Conservation (phyloP, 2,888 invertebrate genomes). For the Scaptomyza flava region DNA sequence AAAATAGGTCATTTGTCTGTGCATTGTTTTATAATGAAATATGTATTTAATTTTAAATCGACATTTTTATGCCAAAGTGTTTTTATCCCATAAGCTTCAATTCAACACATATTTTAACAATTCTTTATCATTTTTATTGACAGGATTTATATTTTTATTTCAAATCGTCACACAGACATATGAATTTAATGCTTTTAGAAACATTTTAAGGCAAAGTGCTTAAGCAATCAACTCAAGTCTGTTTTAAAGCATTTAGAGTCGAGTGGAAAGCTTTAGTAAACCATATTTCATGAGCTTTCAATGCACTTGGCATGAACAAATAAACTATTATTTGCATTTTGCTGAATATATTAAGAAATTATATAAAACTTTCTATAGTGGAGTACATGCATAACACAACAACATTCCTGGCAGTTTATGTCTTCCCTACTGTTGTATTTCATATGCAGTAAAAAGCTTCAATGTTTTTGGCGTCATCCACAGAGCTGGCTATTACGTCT, state of each 20-base stretch:
- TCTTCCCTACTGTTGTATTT: constrained; percentile 28
- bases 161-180: too few species aligned
- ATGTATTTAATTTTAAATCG: background rate
- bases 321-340: constrained; percentile 1
- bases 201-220: too few species aligned
- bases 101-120: too few species aligned
- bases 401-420: constrained; percentile 14
- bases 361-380: background rate
- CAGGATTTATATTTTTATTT: too few species aligned
- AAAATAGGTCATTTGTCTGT: background rate
- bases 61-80: background rate
- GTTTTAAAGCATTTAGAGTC: too few species aligned
- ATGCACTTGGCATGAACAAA: background rate
- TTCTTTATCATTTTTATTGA: too few species aligned
- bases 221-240: too few species aligned
- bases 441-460: constrained; percentile 39
- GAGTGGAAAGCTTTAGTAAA: background rate
- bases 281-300: background rate
- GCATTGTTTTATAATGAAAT: background rate
- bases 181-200: too few species aligned
- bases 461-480: constrained; percentile 38
- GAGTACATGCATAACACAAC: background rate
- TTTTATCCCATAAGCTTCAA: too few species aligned
- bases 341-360: too few species aligned
- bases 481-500: constrained; percentile 40